Percentiles rank a stretch among this genome's conserved stretches.
These are phyloP conservation scores for Pterobdella sp. DNA, from an alignment of 2,888 invertebrate species.

Conservation along the genomic window DNA sequence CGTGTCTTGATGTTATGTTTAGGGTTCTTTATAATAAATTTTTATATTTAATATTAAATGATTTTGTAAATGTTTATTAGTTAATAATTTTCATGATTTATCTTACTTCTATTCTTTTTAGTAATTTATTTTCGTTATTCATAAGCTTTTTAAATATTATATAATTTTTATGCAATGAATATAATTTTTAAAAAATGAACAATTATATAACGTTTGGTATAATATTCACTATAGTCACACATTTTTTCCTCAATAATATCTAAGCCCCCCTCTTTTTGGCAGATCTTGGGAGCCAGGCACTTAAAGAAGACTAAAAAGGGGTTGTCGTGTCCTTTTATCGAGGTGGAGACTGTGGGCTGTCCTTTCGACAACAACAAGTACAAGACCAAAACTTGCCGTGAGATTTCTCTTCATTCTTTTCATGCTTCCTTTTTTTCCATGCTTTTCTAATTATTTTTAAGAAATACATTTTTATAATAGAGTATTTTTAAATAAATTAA, in stretches of 20 bases:
- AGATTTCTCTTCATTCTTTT: no score
- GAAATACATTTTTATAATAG: no score
- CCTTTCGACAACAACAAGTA: constrained; percentile 79
- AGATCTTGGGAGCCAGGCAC: constrained; percentile 80
- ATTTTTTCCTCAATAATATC: background rate
- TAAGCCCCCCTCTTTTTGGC: constrained; percentile 25
- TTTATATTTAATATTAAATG: no score
- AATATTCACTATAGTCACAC: background rate
- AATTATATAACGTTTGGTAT: background rate
- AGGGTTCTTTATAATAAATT: background rate
- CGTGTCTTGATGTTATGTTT: background rate
- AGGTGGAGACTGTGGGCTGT: constrained; percentile 80
- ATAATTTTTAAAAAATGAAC: background rate
- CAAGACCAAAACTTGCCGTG: constrained; percentile 65
- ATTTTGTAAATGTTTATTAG: no score
- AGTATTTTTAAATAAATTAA: no score
- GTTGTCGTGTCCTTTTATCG: constrained; percentile 79
- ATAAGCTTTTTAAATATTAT: background rate
- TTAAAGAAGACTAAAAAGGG: constrained; percentile 68
- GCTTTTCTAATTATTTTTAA: no score
- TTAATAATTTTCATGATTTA: background rate
- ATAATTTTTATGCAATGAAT: background rate
- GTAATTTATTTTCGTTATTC: background rate
- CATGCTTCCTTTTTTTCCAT: no score
- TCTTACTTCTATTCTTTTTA: background rate